Conservation (phyloP, 2,888 invertebrate genomes). For the Callimorpha dominula region DNA sequence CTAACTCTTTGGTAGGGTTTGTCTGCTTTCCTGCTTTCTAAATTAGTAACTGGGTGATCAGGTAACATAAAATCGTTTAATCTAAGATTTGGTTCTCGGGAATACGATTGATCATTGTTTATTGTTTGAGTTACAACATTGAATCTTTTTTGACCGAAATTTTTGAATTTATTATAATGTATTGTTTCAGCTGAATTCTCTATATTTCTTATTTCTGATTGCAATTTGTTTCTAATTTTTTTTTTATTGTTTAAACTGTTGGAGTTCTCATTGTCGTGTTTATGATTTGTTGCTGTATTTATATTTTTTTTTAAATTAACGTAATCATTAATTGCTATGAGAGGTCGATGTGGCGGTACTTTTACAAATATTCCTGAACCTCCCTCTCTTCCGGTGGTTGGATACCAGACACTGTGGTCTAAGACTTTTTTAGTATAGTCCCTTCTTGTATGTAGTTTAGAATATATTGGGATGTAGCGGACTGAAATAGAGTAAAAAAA, state of each 20-base stretch:
- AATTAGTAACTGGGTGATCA: not conserved
- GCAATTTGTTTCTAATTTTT: not conserved
- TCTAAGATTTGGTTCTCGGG: not conserved
- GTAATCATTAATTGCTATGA: not conserved
- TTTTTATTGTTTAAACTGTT: not conserved
- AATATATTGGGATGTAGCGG: not conserved
- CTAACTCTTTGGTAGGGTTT: not conserved
- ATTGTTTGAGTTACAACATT: not conserved
- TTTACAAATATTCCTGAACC: no score
- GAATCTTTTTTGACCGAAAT: slow-evolving; percentile 8
- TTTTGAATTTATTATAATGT: not conserved
- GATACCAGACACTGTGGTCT: not conserved
- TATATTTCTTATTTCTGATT: not conserved
- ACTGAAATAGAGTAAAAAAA: not conserved
- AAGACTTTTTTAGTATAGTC: not conserved
- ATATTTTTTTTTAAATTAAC: not conserved
- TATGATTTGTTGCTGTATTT: not conserved
- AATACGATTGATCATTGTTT: not conserved
- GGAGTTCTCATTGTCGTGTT: not conserved
- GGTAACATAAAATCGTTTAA: not conserved
- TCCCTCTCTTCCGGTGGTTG: not conserved
- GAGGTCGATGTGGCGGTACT: not conserved
- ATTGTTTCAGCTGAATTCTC: not conserved
- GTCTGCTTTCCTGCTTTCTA: not conserved
- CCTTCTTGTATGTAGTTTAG: not conserved